Percentiles rank a stretch among this genome's conserved stretches.
Evolutionary conservation across 1,140 invertebrate species (phyloP).

Genomic region (Melanaphis sacchari): DNA sequence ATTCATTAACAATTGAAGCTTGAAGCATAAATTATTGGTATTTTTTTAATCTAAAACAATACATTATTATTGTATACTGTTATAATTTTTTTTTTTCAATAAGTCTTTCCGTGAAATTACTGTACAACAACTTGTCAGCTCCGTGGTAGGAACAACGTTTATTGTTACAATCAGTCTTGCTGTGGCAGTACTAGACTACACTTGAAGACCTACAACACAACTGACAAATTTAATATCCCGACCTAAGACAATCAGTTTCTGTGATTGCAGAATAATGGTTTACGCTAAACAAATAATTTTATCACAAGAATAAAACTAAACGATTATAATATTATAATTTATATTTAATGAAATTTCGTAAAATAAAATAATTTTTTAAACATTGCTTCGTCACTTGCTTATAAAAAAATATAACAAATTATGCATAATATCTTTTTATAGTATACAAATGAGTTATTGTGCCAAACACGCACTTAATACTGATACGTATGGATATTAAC

Average conservation of each 20-base stretch:
- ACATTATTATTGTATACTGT: background rate
- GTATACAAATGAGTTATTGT: background rate
- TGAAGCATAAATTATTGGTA: background rate
- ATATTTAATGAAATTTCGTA: background rate
- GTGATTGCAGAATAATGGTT: background rate
- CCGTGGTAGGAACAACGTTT: background rate
- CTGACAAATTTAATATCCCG: background rate
- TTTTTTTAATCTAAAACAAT: background rate
- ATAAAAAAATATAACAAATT: background rate
- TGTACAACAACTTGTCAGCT: background rate
- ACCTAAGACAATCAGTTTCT: background rate
- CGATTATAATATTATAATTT: background rate
- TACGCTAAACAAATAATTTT: background rate
- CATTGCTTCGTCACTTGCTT: background rate
- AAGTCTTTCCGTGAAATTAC: background rate
- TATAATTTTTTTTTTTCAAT: background rate
- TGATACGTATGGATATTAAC: background rate
- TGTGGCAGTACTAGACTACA: background rate
- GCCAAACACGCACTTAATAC: background rate
- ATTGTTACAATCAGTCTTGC: background rate
- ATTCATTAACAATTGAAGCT: background rate
- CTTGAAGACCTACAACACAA: background rate
- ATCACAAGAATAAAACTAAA: background rate
- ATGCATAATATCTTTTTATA: background rate
- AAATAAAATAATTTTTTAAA: background rate